Evolutionary conservation across 2,888 invertebrate species (phyloP), one percentile per base, ranked within the genome.

Genomic region (Charanyca ferruginea): DNA sequence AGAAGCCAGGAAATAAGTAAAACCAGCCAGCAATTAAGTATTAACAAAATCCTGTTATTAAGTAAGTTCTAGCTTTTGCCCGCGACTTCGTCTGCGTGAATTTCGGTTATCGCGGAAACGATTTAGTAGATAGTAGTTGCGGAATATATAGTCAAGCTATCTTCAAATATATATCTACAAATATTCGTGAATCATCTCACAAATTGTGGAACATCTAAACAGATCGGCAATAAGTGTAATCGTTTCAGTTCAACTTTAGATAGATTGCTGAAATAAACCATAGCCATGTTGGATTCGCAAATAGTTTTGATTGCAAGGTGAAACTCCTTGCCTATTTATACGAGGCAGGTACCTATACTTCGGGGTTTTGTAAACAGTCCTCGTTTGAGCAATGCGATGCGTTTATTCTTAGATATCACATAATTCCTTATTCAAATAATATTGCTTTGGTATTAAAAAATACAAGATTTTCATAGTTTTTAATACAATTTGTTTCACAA

Each of bases 281-380:
- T 22, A 35, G 69, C 48, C 58, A 48, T 52, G 47, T 62, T 49
- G 54, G 20, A 32, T 79, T 74, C 49, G 52, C 18, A 76, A 79
- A 78, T 76, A 79, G 61, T 59, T 67, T 74, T 57, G 45, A 67
- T 64, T 47, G 64, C 79, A 68, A 76, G 69, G 75, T 79, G 64
- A 79, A 79, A 64, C 49, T 63, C 55, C 53, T 62, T 68, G 52
- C 48, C 52, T 73, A 64, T 68, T 44, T 59, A 52, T 48, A 22
- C n/a, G 32, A 55, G 20, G 22, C 20, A 28, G 32, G 1, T 23
- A n/a, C 18, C 18, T 48, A 42, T 41, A 53, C 22, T 48, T 62
- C 20, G 11, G 16, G 25, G 11, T 20, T 72, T 42, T 9, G 22
- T 69, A 76, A 75, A 62, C 47, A 68, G n/a, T 41, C 1, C 18